These are phyloP conservation scores for Oenanthe melanoleuca DNA, from an alignment of 2,113 vertebrate genomes.

Conservation along the genomic window DNA sequence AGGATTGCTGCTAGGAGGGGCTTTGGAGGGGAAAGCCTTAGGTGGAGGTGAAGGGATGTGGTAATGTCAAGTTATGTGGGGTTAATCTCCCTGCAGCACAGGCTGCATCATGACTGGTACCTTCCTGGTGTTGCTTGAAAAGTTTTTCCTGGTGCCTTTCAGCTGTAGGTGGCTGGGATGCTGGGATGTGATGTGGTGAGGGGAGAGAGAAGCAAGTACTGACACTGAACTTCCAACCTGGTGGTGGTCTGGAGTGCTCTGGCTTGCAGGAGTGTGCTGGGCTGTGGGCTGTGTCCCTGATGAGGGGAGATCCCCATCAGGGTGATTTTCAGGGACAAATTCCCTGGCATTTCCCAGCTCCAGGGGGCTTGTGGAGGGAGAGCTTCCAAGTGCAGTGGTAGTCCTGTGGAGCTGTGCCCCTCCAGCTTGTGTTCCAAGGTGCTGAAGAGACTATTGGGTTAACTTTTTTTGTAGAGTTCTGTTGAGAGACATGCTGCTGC, in stretches of 20 bases:
- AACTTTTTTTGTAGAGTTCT: not conserved
- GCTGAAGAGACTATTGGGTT: not conserved
- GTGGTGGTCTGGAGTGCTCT: fast-evolving
- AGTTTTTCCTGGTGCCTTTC: not conserved
- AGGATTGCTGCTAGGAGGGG: not conserved
- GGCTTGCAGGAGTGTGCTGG: fast-evolving
- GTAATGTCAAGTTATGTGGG: fast-evolving
- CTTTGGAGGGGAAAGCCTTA: not conserved
- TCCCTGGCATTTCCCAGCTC: fast-evolving
- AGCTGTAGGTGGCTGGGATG: not conserved
- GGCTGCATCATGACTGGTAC: not conserved
- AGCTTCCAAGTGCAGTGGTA: fast-evolving
- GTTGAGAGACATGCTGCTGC: fast-evolving
- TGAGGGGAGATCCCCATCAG: too few relatives aligned
- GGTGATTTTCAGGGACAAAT: not conserved
- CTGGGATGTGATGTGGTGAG: not conserved
- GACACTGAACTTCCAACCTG: fast-evolving
- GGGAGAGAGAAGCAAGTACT: fast-evolving
- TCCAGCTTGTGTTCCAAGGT: not conserved
- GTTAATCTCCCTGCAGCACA: not conserved
- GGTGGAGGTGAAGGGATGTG: not conserved
- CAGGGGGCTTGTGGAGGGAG: fast-evolving
- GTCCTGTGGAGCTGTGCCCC: not conserved
- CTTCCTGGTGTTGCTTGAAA: not conserved
- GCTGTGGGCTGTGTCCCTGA: not conserved